Percentiles rank a stretch among this genome's conserved stretches.
phyloP scores from a whole-genome alignment of 1,140 invertebrate species.

The Pygmarrhopalites habei region DNA sequence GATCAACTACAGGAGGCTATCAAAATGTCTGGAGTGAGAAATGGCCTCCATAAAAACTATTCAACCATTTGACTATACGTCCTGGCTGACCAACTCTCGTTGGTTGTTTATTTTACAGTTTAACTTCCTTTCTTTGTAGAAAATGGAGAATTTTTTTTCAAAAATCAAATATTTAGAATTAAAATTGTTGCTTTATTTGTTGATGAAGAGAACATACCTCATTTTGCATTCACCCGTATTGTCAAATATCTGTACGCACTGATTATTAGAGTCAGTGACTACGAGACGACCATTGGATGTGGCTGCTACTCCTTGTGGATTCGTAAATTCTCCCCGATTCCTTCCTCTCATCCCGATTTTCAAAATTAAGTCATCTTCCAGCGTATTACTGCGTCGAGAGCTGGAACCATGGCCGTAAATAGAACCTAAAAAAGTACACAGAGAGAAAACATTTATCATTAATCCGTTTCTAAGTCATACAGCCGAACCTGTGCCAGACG shows the following conservation, averaged over 20 bases:
- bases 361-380: slow-evolving; percentile 49
- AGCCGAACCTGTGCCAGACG: too few relatives aligned
- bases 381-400: slow-evolving; percentile 46
- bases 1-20: too few relatives aligned
- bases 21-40: too few relatives aligned
- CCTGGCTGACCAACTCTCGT: too few relatives aligned
- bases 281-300: slow-evolving; percentile 46
- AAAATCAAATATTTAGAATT: background rate
- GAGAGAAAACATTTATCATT: too few relatives aligned
- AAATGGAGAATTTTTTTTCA: too few relatives aligned
- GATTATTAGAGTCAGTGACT: slow-evolving; percentile 55
- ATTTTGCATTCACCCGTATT: slow-evolving; percentile 44
- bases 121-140: too few relatives aligned
- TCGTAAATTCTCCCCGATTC: slow-evolving; percentile 53
- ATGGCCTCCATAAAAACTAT: too few relatives aligned
- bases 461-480: too few relatives aligned
- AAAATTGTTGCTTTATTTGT: slow-evolving; percentile 1
- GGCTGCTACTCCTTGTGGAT: slow-evolving; percentile 51
- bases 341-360: slow-evolving; percentile 49
- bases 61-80: too few relatives aligned
- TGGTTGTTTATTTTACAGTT: too few relatives aligned
- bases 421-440: slow-evolving; percentile 41
- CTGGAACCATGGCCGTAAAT: slow-evolving; percentile 42
- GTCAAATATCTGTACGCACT: slow-evolving; percentile 49
- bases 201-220: slow-evolving; percentile 28